A percentile compares a stretch with the other conserved stretches of the same genome.
These are phyloP conservation scores for Meteorus colon DNA, from an alignment of 2,888 invertebrate species.

Conservation along the genomic window DNA sequence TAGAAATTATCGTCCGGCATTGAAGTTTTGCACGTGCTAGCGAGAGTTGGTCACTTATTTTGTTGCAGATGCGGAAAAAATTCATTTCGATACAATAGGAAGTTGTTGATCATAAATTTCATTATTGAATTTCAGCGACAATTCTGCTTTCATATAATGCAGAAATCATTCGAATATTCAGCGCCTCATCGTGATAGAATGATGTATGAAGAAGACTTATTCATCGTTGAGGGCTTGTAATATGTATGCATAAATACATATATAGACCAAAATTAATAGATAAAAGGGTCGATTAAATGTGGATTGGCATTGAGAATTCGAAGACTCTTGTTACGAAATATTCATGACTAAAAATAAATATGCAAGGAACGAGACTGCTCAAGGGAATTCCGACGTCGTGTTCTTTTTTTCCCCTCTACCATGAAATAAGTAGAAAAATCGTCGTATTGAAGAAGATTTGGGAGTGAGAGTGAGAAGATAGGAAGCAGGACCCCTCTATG, in stretches of 20 bases:
- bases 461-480: background rate
- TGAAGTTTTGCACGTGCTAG: constrained; percentile 48
- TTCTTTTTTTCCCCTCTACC: background rate
- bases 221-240: constrained; percentile 8
- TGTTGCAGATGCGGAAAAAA: background rate
- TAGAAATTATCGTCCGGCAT: constrained; percentile 55
- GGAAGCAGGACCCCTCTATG: constrained; percentile 7
- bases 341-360: constrained; percentile 53
- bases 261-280: constrained; percentile 32
- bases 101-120: background rate
- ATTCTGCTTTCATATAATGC: constrained; percentile 36
- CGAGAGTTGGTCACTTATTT: constrained; percentile 8
- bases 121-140: constrained; percentile 13
- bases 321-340: constrained; percentile 46
- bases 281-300: constrained; percentile 50
- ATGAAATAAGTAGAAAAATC: constrained; percentile 28
- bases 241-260: background rate
- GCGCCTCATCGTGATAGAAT: constrained; percentile 39
- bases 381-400: background rate
- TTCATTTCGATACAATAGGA: background rate
- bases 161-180: constrained; percentile 49
- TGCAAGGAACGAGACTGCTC: constrained; percentile 5
- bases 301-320: constrained; percentile 45
- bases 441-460: constrained; percentile 35
- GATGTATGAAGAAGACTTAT: constrained; percentile 31